phyloP scores from a whole-genome alignment of 1,140 invertebrate species.

The Agrilus planipennis region DNA sequence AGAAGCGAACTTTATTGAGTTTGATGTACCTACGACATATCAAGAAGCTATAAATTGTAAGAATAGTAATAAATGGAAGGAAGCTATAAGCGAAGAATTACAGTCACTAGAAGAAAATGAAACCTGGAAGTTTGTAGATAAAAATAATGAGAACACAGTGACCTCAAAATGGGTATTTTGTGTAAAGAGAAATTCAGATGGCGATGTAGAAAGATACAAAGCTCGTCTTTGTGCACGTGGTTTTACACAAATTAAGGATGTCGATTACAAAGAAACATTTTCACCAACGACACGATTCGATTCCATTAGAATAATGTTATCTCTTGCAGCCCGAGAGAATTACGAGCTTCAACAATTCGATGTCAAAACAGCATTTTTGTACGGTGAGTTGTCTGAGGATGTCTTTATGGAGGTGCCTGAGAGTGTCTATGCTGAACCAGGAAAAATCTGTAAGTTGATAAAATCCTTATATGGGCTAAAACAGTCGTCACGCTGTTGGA shows the following conservation, averaged over 20 bases:
- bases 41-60: not conserved
- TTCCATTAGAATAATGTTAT: constrained; percentile 15
- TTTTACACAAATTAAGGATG: constrained; percentile 13
- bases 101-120: not conserved
- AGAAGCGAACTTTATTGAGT: not conserved
- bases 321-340: constrained; percentile 20
- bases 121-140: not conserved
- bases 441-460: too few species aligned
- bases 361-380: constrained; percentile 31
- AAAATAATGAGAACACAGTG: not conserved
- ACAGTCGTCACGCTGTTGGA: too few species aligned
- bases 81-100: constrained; percentile 6
- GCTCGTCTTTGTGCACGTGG: constrained; percentile 1
- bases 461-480: too few species aligned
- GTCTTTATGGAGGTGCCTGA: constrained; percentile 8
- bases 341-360: constrained; percentile 26
- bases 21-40: constrained; percentile 1
- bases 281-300: constrained; percentile 14
- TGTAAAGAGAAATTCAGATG: not conserved
- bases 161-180: constrained; percentile 5
- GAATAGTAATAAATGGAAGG: not conserved
- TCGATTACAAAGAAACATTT: constrained; percentile 24
- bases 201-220: not conserved
- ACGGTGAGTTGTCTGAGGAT: constrained; percentile 27
- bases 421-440: constrained; percentile 3